Evolutionary conservation across 92 coral and sea anemone genomes (phyloP), one percentile per base, ranked within the genome.

Genomic region (Porites cylindrica): DNA sequence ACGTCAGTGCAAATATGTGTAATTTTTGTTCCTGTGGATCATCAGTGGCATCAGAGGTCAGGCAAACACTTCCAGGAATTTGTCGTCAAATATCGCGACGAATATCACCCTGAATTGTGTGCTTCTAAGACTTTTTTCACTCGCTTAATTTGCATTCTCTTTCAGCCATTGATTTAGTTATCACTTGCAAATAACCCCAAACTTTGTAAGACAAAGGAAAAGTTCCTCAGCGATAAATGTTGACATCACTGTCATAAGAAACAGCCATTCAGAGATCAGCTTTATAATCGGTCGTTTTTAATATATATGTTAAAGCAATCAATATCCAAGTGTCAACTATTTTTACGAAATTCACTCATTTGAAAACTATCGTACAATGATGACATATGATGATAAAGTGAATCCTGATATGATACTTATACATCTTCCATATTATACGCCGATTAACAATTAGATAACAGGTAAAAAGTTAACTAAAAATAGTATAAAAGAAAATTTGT

Each of bases 1-100:
- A 75, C 87, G 87, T 83, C 79, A 83, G 73, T 6, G 64, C 80
- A 64, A 74, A 23, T 23, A 62, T 43, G 51, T 72, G 85, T 54
- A 83, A 61, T 72, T 62, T 38, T 63, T 43, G 16, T 61, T 83
- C 47, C 47, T 38, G 47, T 38, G 47, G 47, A 38, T 82, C 10
- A 77, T 61, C 21, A 7, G 74, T 16, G 80, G 6, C 61, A 20
- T 61, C 8, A 74, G 51, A 65, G 72, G 87, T 75, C 87, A 50
- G 70, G 69, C 59, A 10, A 72, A 43, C n/a, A 50, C 38, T 80
- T 67, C 60, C 84, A 29, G 13, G 67, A 60, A 17, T 58, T 58
- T 17, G 17, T 56, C 14, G 14, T 50, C 38, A 14, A 52, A 58
- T 58, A 38, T 62, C 69, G 63, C 68, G 59, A 13, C 87, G 18